phyloP scores from a whole-genome alignment of 2,888 invertebrate species.

The Amiota minor region DNA sequence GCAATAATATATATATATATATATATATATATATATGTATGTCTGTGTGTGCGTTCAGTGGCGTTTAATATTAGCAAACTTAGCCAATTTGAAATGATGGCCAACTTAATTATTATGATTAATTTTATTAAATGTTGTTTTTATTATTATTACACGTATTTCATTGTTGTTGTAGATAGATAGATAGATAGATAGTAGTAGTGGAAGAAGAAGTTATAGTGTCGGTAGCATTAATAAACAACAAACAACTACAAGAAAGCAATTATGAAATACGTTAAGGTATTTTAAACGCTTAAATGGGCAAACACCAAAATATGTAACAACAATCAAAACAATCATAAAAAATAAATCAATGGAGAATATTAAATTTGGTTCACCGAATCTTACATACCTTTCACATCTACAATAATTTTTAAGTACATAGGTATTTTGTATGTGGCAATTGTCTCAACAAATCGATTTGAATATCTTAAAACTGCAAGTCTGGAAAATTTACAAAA shows the following conservation, averaged over 20 bases:
- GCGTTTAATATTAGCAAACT: too few relatives aligned
- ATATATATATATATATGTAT: too few relatives aligned
- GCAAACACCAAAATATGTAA: slow-evolving; percentile 41
- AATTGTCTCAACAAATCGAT: too few relatives aligned
- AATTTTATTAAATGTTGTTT: slow-evolving; percentile 48
- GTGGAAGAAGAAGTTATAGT: slow-evolving; percentile 20
- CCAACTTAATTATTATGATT: slow-evolving; percentile 58
- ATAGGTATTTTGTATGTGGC: too few relatives aligned
- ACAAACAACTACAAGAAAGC: slow-evolving; percentile 31
- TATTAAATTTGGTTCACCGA: slow-evolving; percentile 46
- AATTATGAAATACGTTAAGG: slow-evolving; percentile 65
- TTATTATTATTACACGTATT: too few relatives aligned
- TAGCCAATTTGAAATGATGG: slow-evolving; percentile 14
- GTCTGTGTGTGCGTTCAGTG: too few relatives aligned
- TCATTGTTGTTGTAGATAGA: not conserved
- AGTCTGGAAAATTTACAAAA: too few relatives aligned
- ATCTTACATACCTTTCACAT: slow-evolving; percentile 56
- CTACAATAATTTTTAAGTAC: too few relatives aligned
- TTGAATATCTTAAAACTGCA: too few relatives aligned
- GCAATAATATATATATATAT: too few relatives aligned
- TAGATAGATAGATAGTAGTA: not conserved
- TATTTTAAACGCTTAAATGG: slow-evolving; percentile 46
- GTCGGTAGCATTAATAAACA: not conserved
- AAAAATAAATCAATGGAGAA: slow-evolving; percentile 33
- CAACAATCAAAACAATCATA: slow-evolving; percentile 26